Conservation (phyloP, 2,797 vertebrate genomes). For the Emydoidea blandingii region DNA sequence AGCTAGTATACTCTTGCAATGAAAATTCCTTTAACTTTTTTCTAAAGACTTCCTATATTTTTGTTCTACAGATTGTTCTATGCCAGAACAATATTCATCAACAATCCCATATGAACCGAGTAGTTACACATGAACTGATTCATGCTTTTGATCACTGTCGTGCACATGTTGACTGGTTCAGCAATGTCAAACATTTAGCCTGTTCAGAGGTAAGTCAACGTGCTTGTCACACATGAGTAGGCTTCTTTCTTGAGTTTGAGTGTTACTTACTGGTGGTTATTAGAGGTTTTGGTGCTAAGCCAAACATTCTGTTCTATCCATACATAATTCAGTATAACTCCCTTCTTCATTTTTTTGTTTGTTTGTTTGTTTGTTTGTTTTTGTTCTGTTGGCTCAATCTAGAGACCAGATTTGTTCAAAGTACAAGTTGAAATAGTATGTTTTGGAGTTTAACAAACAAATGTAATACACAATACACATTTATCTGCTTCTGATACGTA, state of each 20-base stretch:
- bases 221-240: not conserved
- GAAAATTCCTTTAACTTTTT: not conserved
- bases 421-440: not conserved
- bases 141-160: conserved; percentile 98
- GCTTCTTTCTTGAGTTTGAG: not conserved
- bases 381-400: not conserved
- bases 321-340: not conserved
- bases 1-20: not conserved
- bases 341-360: not conserved
- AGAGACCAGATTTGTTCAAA: not conserved
- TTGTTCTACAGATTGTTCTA: conserved; percentile 90
- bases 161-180: conserved; percentile 96
- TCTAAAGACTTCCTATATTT: not conserved
- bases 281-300: not conserved
- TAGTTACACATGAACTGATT: conserved; percentile 95
- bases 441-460: not conserved
- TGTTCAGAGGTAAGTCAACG: conserved; percentile 92
- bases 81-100: conserved; percentile 97
- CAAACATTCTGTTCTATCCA: not conserved
- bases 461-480: not conserved
- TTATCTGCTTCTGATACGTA: not conserved
- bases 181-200: conserved; percentile 91
- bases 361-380: too few relatives aligned
- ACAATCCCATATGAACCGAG: conserved; percentile 94
- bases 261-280: not conserved